These are phyloP conservation scores for Hylomyscus alleni DNA, from an alignment of 2,797 vertebrate species.

Conservation along the genomic window DNA sequence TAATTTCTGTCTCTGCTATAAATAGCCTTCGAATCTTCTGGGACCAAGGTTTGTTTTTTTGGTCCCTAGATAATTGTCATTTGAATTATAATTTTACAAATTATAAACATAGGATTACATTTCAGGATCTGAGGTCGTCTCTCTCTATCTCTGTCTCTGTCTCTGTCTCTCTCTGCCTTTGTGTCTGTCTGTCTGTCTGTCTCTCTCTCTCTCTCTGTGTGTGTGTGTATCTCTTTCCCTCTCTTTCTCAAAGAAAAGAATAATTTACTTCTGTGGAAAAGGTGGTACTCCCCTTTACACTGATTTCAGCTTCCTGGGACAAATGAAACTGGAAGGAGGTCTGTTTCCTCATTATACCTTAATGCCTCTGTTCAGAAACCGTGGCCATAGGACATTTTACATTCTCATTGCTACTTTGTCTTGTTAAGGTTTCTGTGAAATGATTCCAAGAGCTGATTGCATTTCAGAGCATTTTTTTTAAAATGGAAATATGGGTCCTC, in stretches of 20 bases:
- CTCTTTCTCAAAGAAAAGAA: slow-evolving; percentile 41
- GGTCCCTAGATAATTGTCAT: slow-evolving; percentile 80
- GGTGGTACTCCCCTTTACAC: slow-evolving; percentile 53
- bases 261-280: slow-evolving; percentile 37
- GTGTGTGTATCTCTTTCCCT: background rate
- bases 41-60: slow-evolving; percentile 72
- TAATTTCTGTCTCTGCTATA: slow-evolving; percentile 2
- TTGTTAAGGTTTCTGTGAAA: slow-evolving; percentile 81
- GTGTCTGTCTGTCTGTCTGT: slow-evolving; percentile 4
- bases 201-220: background rate
- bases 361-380: slow-evolving; percentile 64
- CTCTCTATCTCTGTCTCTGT: slow-evolving; percentile 37
- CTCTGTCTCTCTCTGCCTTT: background rate
- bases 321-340: slow-evolving; percentile 68
- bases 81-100: slow-evolving; percentile 81
- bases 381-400: slow-evolving; percentile 52
- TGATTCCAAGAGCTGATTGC: slow-evolving; percentile 78
- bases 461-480: slow-evolving; percentile 73
- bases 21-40: slow-evolving; percentile 63
- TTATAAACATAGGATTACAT: slow-evolving; percentile 70
- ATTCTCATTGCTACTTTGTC: slow-evolving; percentile 74
- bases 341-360: slow-evolving; percentile 74
- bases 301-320: slow-evolving; percentile 68
- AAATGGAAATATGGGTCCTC: slow-evolving; percentile 75
- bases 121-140: slow-evolving; percentile 29